Evolutionary conservation across 2,888 invertebrate genomes (phyloP), one percentile per base, ranked within the genome.

Genomic region (Cylindroiulus punctatus): DNA sequence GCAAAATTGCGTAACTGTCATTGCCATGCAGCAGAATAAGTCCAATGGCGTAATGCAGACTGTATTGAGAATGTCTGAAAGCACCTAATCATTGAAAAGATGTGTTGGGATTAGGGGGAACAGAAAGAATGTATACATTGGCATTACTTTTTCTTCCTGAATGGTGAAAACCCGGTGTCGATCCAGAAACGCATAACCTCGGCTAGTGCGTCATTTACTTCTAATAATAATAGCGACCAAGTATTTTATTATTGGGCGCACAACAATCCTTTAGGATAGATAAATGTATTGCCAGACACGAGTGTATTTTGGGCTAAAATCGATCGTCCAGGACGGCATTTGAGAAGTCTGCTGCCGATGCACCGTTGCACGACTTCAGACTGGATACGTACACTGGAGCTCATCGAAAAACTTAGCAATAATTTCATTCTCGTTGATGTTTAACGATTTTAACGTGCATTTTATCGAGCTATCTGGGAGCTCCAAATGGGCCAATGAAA

Each of bases 231-330:
- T 76, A 76, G 76, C 26, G 76, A 76, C 3, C 76, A 76, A 76
- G 76, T 30, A 76, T 76, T 76, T 76, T 76, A 76, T 76, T 76
- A 76, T 76, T 76, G 76, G 30, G 26, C 26, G 30, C 76, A 30
- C 76, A 76, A 76, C 76, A 76, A 76, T 76, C 76, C 76, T 76
- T 76, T 76, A 0, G 76, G 76, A 76, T 76, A 76, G 76, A 76
- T 76, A 76, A 76, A 76, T 76, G 76, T 76, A 76, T 76, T 76
- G 76, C 76, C 76, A 76, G 76, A 76, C 76, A 65, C 26, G 30
- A 76, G 76, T 76, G 76, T 76, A 76, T 76, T 76, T 76, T 76
- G 76, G 76, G 76, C 26, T 76, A 76, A 76, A 76, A 76, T 76
- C 76, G 76, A 76, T 76, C 76, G 76, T 30, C 12, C 30, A 76